Base-by-base conservation (phyloP, 2,113 vertebrate genomes). In the Toxotes jaculatrix region DNA sequence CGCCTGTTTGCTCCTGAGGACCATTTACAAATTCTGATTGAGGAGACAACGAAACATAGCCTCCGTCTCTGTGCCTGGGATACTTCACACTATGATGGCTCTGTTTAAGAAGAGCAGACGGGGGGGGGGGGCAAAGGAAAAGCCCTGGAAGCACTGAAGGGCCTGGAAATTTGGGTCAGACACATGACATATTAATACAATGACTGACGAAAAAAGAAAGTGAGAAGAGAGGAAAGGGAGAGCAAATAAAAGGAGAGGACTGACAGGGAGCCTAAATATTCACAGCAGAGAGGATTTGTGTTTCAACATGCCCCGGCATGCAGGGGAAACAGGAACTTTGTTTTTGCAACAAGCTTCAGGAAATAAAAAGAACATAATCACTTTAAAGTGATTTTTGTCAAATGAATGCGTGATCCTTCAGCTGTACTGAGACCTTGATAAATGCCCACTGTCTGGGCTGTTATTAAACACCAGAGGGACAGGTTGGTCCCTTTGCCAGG, bases 381-480 rank as follows among this genome's bases (percentile, higher is more conserved):
- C 60, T 79, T 92, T 89, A 67, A 88, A 79, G 82, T 70, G 77
- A 82, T 87, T 93, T 80, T 90, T 79, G 80, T 82, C 85, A 85
- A 90, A 91, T 89, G 42, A 89, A 89, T 70, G 83, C 78, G 66
- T 40, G 32, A 83, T 82, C 77, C 82, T 89, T 91, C 77, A 79
- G 87, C 75, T 74, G 75, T 78, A 83, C 82, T 90, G 77, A 91
- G 85, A 87, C 90, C 85, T 86, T 92, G 89, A 93, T 89, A 92
- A 94, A 93, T 89, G 87, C 77, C 77, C 80, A 83, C 84, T 80
- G 89, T 94, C 92, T 77, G 9, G 68, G 77, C 73, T 85, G 85
- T 90, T 94, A 94, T 94, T 93, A 93, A 95, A 93, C 87, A 92
- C 86, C 82, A 84, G 80, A 87, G 91, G 90, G 90, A 90, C 80